Evolutionary conservation across 2,797 vertebrate species (phyloP), one percentile per base, ranked within the genome.

Genomic region (Danio aesculapii): DNA sequence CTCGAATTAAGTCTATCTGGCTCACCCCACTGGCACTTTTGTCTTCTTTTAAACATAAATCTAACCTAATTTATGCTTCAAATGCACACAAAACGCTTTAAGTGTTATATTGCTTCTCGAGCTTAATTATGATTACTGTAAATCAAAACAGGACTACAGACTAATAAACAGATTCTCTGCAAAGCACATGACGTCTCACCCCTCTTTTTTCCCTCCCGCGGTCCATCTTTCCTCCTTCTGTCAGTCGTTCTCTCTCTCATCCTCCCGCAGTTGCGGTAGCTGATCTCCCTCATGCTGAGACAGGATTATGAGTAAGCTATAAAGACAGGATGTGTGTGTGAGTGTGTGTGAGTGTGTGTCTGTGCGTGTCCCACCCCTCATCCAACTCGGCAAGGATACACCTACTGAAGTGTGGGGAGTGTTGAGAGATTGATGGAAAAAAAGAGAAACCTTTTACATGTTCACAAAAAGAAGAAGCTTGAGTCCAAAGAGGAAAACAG

Each of bases 281-380:
- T 85, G 79, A 71, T 73, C 71, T 79, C 77, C 78, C 79, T 83
- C 86, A 85, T 83, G 83, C 81, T 83, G 79, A 81, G 79, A 62
- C 79, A 41, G 79, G 81, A 87, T 83, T 84, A 83, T 82, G 81
- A 68, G 77, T 83, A 79, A 75, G 77, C 47, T 74, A 74, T 57
- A 57, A 61, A 83, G 71, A 80, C 63, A 30, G 43, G 63, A 75
- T 55, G 50, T 19, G 44, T 58, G 63, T 49, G 53, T 39, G 57
- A 63, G 62, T 57, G 68, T 76, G 58, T 17, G 55, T 62, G 53
- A 47, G 64, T 72, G 58, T 74, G 70, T 57, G 68, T 78, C 81
- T 76, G 75, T 70, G 77, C 77, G 58, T 83, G 81, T 66, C 85
- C 81, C 79, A 75, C 77, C 83, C 78, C 77, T 84, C 76, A 59